Percentiles rank a stretch among this genome's conserved stretches.
Evolutionary conservation across 2,888 invertebrate genomes (phyloP).

Genomic region (Drosophila nr. perissopoda): DNA sequence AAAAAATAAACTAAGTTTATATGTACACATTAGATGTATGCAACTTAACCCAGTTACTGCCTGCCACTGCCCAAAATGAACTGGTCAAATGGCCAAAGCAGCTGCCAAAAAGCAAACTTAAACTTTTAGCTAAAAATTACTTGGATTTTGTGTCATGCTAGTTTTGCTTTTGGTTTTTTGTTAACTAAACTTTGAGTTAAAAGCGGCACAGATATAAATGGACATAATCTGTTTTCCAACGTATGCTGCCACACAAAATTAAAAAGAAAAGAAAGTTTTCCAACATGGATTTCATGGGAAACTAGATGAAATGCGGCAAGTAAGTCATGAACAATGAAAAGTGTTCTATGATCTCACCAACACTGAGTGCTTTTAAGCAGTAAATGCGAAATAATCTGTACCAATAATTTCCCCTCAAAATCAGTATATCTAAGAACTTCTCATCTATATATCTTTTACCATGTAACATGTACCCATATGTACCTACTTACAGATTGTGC

Average conservation of each 20-base stretch:
- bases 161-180: constrained; percentile 38
- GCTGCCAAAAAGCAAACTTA: constrained; percentile 21
- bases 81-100: constrained; percentile 19
- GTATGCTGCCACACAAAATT: constrained; percentile 2
- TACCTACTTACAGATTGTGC: no score
- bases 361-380: not conserved
- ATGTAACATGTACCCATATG: no score
- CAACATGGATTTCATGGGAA: not conserved
- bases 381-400: not conserved
- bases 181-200: constrained; percentile 54
- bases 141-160: constrained; percentile 31
- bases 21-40: constrained; percentile 9
- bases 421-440: not conserved
- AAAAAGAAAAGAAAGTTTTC: not conserved
- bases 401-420: not conserved
- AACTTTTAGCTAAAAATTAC: constrained; percentile 30
- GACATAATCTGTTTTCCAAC: not conserved
- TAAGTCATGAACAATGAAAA: not conserved
- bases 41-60: constrained; percentile 67
- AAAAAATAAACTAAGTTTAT: not conserved
- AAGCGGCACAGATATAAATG: not conserved
- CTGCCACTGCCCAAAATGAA: constrained; percentile 23
- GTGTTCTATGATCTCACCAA: not conserved
- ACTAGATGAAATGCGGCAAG: not conserved
- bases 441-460: no score